Evolutionary conservation across 2,888 invertebrate species (phyloP).

Genomic region (Andrena hattorfiana): DNA sequence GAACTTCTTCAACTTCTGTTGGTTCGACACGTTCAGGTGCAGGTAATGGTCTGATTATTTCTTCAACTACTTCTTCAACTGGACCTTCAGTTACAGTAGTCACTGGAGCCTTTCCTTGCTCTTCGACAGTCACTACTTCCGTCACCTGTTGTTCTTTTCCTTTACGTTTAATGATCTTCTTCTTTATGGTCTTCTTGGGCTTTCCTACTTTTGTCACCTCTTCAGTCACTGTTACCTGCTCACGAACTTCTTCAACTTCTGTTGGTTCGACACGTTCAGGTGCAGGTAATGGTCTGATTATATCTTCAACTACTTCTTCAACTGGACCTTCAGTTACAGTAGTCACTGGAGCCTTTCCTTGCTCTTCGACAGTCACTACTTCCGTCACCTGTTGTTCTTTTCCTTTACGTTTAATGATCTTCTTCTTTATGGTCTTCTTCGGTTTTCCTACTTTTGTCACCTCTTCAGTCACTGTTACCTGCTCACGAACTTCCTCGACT

Average conservation of each 20-base stretch:
- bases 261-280: neutral
- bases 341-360: conserved; percentile 69
- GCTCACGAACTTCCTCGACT: conserved; percentile 72
- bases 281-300: conserved; percentile 14
- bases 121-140: conserved; percentile 61
- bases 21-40: neutral
- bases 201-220: no score
- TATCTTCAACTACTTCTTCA: conserved; percentile 65
- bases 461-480: conserved; percentile 76
- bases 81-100: conserved; percentile 67
- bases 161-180: conserved; percentile 43
- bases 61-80: conserved; percentile 64
- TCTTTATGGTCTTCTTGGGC: no score
- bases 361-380: conserved; percentile 66
- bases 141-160: conserved; percentile 70
- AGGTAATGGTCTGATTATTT: conserved; percentile 18
- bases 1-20: no score
- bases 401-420: conserved; percentile 60
- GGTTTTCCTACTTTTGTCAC: conserved; percentile 68
- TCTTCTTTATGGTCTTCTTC: conserved; percentile 75
- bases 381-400: conserved; percentile 67
- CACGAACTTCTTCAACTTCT: no score
- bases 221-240: no score
- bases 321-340: conserved; percentile 64
- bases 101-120: conserved; percentile 70